Percentiles rank a stretch among this genome's conserved stretches.
Evolutionary conservation across 2,797 vertebrate genomes (phyloP).

Genomic region (Allobates femoralis): DNA sequence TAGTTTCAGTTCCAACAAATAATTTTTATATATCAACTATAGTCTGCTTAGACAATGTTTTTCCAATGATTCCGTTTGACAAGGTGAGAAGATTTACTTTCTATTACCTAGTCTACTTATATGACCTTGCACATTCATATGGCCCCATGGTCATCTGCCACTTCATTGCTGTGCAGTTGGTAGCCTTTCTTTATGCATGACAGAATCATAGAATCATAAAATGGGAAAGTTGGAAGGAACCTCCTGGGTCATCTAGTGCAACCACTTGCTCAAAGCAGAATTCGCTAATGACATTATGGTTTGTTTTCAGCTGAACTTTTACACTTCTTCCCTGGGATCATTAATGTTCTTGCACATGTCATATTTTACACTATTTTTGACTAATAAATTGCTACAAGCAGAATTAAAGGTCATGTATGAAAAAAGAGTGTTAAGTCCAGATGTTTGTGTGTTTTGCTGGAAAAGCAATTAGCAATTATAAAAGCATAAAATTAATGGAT

Average conservation of each 20-base stretch:
- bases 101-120: not conserved
- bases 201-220: too few relatives aligned
- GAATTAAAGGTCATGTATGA: not conserved
- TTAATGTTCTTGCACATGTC: not conserved
- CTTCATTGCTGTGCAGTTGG: not conserved
- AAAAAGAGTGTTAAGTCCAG: not conserved
- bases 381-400: not conserved
- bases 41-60: too few relatives aligned
- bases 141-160: not conserved
- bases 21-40: too few relatives aligned
- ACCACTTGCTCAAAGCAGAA: too few relatives aligned
- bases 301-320: not conserved
- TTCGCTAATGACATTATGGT: too few relatives aligned
- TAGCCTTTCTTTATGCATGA: not conserved
- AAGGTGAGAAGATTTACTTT: too few relatives aligned
- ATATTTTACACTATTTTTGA: not conserved
- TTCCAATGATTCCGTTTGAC: too few relatives aligned
- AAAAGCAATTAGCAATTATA: not conserved
- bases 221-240: too few relatives aligned
- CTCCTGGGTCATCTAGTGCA: too few relatives aligned
- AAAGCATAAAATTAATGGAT: not conserved
- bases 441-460: not conserved
- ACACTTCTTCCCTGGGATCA: not conserved
- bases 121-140: not conserved
- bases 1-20: too few relatives aligned